Evolutionary conservation across 1,140 invertebrate species (phyloP).

Genomic region (Brachionus manjavacas): DNA sequence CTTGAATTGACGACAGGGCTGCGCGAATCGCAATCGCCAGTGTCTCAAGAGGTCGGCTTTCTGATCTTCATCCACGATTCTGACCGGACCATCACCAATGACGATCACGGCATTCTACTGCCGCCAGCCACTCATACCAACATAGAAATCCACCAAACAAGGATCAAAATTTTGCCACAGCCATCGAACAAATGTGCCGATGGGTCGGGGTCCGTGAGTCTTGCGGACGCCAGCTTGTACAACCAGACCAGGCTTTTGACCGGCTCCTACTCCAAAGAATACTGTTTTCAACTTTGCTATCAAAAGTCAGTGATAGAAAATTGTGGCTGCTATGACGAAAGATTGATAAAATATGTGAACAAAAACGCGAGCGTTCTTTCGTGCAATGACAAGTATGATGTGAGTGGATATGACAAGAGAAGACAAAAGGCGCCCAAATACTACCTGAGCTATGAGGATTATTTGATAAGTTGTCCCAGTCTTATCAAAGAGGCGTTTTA

Average conservation of each 20-base stretch:
- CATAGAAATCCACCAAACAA: background rate
- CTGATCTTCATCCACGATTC: background rate
- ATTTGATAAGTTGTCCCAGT: slow-evolving; percentile 26
- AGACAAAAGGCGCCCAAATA: background rate
- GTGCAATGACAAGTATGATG: slow-evolving; percentile 32
- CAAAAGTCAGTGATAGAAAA: background rate
- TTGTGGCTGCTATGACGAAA: slow-evolving; percentile 14
- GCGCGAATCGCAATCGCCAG: background rate
- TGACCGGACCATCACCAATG: background rate
- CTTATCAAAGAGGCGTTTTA: slow-evolving; percentile 17
- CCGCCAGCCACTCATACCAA: background rate
- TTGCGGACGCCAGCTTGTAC: background rate
- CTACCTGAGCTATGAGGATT: slow-evolving; percentile 1
- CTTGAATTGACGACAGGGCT: background rate
- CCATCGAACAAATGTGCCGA: slow-evolving; percentile 12
- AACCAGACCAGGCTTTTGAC: background rate
- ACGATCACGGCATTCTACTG: background rate
- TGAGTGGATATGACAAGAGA: background rate
- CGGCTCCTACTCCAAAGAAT: background rate
- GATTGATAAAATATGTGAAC: background rate
- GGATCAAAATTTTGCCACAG: slow-evolving; percentile 1
- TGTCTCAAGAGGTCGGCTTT: background rate
- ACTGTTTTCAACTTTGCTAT: slow-evolving; percentile 15
- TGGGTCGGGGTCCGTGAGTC: background rate
- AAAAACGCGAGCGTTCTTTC: background rate